Conservation (phyloP, 2,113 vertebrate species). For the Coptodon rendalli region DNA sequence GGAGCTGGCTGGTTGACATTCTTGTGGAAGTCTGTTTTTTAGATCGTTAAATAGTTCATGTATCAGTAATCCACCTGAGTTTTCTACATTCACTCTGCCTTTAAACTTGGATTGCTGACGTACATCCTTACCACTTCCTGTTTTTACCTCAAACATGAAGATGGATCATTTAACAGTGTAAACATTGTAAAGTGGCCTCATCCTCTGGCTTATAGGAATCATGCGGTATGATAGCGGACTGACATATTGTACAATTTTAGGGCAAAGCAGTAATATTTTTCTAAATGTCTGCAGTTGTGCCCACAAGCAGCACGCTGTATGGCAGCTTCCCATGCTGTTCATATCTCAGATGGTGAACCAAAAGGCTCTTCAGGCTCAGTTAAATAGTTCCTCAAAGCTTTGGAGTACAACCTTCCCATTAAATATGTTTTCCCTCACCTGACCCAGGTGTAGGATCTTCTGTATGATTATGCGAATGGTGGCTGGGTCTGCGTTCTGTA, state of each 20-base stretch:
- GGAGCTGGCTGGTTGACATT: not conserved
- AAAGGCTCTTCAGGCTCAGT: not conserved
- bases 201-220: not conserved
- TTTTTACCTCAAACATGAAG: not conserved
- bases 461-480: slow-evolving; percentile 62
- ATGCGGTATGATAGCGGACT: not conserved
- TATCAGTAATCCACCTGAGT: not conserved
- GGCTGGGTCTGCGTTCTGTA: slow-evolving; percentile 72
- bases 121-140: not conserved
- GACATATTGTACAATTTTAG: not conserved
- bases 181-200: not conserved
- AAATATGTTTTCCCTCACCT: slow-evolving; percentile 65
- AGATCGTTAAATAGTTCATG: not conserved
- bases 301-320: not conserved
- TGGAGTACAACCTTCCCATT: not conserved
- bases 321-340: not conserved
- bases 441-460: slow-evolving; percentile 81
- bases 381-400: not conserved
- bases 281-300: not conserved
- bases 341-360: not conserved
- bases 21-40: not conserved
- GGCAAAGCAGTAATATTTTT: not conserved
- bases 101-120: not conserved
- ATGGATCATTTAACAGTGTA: not conserved
- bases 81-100: not conserved